Evolutionary conservation across 2,888 invertebrate species (phyloP).

Genomic region (Tortricodes alternella): DNA sequence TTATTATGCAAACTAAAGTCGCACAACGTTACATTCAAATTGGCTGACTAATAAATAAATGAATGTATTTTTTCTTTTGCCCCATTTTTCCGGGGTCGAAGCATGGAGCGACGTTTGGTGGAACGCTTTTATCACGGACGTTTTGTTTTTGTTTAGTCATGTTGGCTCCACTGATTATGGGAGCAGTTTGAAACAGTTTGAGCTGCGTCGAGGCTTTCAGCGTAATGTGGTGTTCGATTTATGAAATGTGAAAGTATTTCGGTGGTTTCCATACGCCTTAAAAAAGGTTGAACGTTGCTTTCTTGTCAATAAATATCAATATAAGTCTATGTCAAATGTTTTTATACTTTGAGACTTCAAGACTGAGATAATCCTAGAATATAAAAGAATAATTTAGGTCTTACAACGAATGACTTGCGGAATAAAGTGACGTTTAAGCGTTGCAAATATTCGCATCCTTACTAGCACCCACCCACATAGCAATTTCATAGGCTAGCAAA

Average conservation of each 20-base stretch:
- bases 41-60: neutral
- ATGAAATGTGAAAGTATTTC: neutral
- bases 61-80: neutral
- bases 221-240: slow-evolving; percentile 3
- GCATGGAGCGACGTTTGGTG: slow-evolving; percentile 2
- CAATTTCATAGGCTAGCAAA: no score
- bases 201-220: slow-evolving; percentile 7
- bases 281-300: neutral
- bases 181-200: slow-evolving; percentile 11
- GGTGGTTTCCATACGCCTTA: neutral
- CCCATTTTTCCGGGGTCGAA: neutral
- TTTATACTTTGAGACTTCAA: no score
- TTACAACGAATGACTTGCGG: no score
- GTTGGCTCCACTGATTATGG: slow-evolving; percentile 12
- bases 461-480: no score
- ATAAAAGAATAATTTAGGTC: no score
- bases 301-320: neutral
- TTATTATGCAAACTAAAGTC: no score
- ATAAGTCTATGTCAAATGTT: neutral
- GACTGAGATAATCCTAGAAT: no score
- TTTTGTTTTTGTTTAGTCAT: slow-evolving; percentile 16
- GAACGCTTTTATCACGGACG: slow-evolving; percentile 2
- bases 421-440: no score
- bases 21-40: neutral
- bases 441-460: no score